Conservation (phyloP, 2,888 invertebrate species). For the Drosophila buzzatii region DNA sequence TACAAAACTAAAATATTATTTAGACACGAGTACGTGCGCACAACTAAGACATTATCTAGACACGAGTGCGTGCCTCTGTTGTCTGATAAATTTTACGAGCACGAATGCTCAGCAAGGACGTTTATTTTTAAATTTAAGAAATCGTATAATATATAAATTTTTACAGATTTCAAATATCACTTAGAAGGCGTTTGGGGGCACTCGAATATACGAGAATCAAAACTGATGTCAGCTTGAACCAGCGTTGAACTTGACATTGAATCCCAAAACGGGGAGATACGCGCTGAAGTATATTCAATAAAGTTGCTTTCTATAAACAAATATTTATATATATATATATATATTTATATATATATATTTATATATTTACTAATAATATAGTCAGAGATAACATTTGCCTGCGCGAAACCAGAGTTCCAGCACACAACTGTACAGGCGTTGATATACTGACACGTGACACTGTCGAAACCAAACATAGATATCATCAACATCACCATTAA, state of each 20-base stretch:
- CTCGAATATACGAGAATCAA: constrained; percentile 25
- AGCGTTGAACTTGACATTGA: constrained; percentile 78
- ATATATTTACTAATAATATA: constrained; percentile 4
- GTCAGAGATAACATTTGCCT: constrained; percentile 25
- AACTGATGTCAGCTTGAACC: constrained; percentile 36
- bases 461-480: constrained; percentile 29
- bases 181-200: constrained; percentile 10
- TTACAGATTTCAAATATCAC: constrained; percentile 24
- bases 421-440: constrained; percentile 63
- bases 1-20: constrained; percentile 45
- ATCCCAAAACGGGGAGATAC: constrained; percentile 57
- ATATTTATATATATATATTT: not conserved
- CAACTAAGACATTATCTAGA: constrained; percentile 42
- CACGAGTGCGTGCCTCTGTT: constrained; percentile 30
- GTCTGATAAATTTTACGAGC: constrained; percentile 45
- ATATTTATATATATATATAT: not conserved
- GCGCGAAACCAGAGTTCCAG: constrained; percentile 24
- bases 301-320: constrained; percentile 17
- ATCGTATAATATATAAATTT: constrained; percentile 3
- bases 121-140: constrained; percentile 65
- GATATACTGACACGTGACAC: constrained; percentile 55
- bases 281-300: constrained; percentile 15
- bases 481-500: not conserved
- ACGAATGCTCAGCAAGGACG: constrained; percentile 74
- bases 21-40: constrained; percentile 47